Base-by-base conservation (phyloP, 2,797 vertebrate genomes). In the Benthosema pterotum region DNA sequence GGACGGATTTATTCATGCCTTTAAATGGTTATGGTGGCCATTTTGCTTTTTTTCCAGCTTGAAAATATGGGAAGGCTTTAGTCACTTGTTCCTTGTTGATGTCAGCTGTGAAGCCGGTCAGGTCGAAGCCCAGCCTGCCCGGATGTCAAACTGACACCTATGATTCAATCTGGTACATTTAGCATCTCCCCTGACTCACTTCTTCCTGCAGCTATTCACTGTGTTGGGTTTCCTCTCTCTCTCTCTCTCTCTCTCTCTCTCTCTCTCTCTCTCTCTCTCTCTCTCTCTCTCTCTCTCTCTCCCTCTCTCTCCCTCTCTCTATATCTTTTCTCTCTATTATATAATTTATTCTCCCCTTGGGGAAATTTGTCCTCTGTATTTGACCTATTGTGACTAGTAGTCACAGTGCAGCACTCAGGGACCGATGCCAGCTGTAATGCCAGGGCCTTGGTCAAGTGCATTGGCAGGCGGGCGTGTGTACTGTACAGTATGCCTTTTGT, bases 1-100 rank as follows among this genome's bases (percentile, higher is more conserved):
- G 28, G 46, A n/a, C 80, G 81, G 82, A 83, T 78, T 66, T 65
- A 75, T 49, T 73, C 11, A 38, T 56, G 52, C 14, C 28, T 18
- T 54, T 5, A 83, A 69, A 46, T 59, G 63, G 55, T 43, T 8
- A 0, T 52, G 63, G 48, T 73, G 28, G 1, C 28, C 59, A 61
- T 79, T 81, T 69, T 47, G 66, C 51, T 67, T 71, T 82, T 67
- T 71, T 82, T 76, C 75, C 78, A 69, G 55, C 73, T 70, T 61
- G 28, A 57, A 64, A 77, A n/a, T n/a, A n/a, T 43, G 60, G 71
- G 61, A 71, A 72, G 22, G 43, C 75, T 87, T 60, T 83, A 86
- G 71, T 88, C 87, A 86, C 67, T 77, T 82, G 77, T 88, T 74
- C 75, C 83, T 77, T 45, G 73, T 42, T 84, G 78, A 83, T 52